A percentile compares a stretch with the other conserved stretches of the same genome.
Conservation (phyloP, 1,140 invertebrate genomes). For the Aleiodes sp. region DNA sequence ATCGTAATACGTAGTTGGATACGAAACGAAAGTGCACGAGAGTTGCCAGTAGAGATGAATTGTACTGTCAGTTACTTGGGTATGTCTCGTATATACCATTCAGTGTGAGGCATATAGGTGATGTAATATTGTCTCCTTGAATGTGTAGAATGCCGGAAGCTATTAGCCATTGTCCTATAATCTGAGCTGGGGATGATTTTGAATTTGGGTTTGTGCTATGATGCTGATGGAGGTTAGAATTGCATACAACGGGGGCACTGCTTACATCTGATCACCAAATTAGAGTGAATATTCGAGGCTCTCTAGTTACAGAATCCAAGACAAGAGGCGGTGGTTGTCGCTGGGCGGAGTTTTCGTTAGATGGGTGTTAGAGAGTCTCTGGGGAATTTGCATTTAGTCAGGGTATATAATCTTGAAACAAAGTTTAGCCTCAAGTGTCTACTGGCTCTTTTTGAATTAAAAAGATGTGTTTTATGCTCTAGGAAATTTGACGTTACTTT, state of each 20-base stretch:
- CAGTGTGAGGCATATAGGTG: neutral
- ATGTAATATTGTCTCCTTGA: neutral
- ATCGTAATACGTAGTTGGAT: conserved; percentile 12
- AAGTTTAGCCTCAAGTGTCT: conserved; percentile 4
- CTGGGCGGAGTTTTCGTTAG: no score
- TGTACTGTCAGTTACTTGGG: neutral
- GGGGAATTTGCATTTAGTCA: conserved; percentile 5
- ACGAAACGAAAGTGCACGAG: neutral
- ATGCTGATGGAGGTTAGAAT: neutral
- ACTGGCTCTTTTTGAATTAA: neutral
- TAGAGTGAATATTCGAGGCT: conserved; percentile 7
- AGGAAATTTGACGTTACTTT: neutral
- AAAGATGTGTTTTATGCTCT: neutral
- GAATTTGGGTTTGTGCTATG: neutral
- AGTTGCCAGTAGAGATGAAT: conserved; percentile 13
- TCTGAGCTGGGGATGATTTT: neutral
- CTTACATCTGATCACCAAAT: neutral
- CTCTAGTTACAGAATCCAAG: no score
- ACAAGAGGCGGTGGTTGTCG: no score
- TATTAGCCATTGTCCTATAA: conserved; percentile 29
- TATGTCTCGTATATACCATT: neutral
- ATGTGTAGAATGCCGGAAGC: conserved; percentile 12
- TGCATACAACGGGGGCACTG: neutral
- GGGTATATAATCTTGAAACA: neutral
- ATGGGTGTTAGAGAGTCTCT: neutral